These are phyloP conservation scores for Phalacrocorax pelagicus DNA, from an alignment of 2,113 vertebrate species.

Conservation along the genomic window DNA sequence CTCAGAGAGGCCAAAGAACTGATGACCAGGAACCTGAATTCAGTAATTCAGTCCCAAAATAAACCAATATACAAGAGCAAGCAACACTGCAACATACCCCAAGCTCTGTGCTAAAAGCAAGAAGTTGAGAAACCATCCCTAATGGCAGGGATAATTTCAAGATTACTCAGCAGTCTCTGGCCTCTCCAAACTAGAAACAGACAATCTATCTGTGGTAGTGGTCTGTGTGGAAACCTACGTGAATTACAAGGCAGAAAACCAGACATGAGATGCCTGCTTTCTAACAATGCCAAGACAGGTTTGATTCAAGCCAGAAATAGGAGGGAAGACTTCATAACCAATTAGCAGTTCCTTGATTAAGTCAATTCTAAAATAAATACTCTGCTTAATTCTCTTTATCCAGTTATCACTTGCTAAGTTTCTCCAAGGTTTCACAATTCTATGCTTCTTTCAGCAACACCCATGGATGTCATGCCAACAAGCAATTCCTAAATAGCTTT, in stretches of 20 bases:
- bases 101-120: background rate
- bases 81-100: background rate
- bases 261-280: background rate
- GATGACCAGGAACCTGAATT: background rate
- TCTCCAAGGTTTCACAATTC: background rate
- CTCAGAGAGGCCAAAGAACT: background rate
- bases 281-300: background rate
- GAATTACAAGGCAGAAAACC: background rate
- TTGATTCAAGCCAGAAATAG: background rate
- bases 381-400: background rate
- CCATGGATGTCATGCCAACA: rapidly evolving
- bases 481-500: background rate
- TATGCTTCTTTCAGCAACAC: background rate
- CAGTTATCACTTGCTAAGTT: background rate
- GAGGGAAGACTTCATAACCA: background rate
- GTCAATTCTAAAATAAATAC: background rate
- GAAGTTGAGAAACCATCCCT: background rate
- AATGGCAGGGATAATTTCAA: background rate
- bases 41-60: background rate
- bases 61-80: background rate
- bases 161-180: background rate
- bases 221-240: background rate
- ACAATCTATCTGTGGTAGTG: background rate
- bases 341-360: background rate
- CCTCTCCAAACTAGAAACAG: background rate